A percentile compares a stretch with the other conserved stretches of the same genome.
Conservation (phyloP, 2,113 vertebrate genomes). For the Mesoclemmys tuberculata region DNA sequence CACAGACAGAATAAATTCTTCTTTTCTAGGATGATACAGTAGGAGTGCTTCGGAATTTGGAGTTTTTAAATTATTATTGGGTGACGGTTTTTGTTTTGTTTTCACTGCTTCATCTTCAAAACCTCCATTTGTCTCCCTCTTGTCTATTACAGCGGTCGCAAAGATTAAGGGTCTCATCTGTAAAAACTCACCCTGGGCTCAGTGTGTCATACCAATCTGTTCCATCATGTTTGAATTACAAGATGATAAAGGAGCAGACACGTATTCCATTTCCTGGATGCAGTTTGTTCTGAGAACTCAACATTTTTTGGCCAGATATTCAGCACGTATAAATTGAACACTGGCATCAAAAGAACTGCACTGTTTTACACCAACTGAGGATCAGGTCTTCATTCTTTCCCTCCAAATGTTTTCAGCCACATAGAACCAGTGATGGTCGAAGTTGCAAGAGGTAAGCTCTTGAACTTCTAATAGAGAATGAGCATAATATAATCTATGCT, state of each 20-base stretch:
- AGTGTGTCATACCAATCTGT: not conserved
- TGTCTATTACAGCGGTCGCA: accelerated
- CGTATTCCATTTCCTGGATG: not conserved
- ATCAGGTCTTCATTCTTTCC: not conserved
- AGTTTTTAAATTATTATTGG: not conserved
- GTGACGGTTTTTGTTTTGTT: accelerated
- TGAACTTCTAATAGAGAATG: not conserved
- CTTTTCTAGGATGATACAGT: not conserved
- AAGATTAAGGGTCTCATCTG: not conserved
- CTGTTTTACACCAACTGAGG: not conserved
- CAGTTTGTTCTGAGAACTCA: not conserved
- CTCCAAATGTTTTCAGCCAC: not conserved
- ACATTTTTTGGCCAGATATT: not conserved
- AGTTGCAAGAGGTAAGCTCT: not conserved
- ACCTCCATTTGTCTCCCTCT: not conserved
- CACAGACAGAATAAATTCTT: accelerated
- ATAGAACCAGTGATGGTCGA: not conserved
- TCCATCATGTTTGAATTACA: not conserved
- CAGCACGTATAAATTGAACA: not conserved
- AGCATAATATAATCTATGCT: too few relatives aligned
- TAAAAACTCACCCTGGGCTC: accelerated
- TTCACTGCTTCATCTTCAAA: not conserved
- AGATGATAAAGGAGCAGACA: not conserved
- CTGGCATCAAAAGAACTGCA: accelerated
- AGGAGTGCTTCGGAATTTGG: not conserved